Conservation (phyloP, 37 sponge, comb jelly and placozoan species). For the Eunapius fragilis region DNA sequence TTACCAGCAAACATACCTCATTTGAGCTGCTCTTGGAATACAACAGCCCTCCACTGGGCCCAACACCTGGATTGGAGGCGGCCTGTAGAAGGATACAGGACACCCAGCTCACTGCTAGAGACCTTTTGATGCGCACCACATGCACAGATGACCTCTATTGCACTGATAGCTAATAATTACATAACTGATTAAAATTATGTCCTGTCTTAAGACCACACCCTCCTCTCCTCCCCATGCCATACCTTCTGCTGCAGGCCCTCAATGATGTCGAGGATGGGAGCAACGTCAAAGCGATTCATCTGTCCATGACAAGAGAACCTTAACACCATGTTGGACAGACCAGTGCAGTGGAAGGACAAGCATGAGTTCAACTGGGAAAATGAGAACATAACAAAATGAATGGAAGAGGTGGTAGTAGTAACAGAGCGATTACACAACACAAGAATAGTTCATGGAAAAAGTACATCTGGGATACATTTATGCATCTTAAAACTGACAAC, state of each 20-base stretch:
- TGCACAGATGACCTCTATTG: too few relatives aligned
- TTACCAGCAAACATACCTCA: too few relatives aligned
- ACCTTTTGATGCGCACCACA: too few relatives aligned
- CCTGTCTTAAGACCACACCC: too few relatives aligned
- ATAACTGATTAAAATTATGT: too few relatives aligned
- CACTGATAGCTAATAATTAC: too few relatives aligned
- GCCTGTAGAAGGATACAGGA: background rate
- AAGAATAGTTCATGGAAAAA: too few relatives aligned
- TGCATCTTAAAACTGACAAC: too few relatives aligned
- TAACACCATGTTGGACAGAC: conserved; percentile 49
- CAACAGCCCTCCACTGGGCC: background rate
- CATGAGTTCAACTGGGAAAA: conserved; percentile 53
- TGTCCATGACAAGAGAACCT: conserved; percentile 63
- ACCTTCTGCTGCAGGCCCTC: background rate
- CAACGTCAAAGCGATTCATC: conserved; percentile 48
- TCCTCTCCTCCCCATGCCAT: background rate
- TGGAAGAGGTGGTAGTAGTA: too few relatives aligned
- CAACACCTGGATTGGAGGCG: background rate
- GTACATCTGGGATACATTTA: too few relatives aligned
- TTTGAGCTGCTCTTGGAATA: background rate
- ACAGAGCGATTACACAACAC: too few relatives aligned
- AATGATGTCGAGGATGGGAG: conserved; percentile 1
- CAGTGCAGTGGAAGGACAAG: conserved; percentile 65
- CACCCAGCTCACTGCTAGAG: too few relatives aligned
- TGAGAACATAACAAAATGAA: background rate